These are phyloP conservation scores for Hypomesus transpacificus DNA, from an alignment of 2,113 vertebrate genomes.

Conservation along the genomic window DNA sequence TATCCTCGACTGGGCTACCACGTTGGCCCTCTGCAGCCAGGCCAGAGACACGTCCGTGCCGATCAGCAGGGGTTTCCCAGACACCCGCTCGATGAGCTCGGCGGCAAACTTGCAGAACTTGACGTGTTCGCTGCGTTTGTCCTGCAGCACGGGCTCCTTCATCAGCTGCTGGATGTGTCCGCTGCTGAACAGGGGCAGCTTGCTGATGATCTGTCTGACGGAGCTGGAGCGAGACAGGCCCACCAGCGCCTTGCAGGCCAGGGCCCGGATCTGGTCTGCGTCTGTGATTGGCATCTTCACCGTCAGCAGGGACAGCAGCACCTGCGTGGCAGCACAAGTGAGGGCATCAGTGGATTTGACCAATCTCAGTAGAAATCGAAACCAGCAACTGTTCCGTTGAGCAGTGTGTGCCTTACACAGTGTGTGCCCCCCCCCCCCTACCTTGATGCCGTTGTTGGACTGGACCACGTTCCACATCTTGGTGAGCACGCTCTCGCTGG, in stretches of 20 bases:
- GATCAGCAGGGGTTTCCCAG: constrained; percentile 90
- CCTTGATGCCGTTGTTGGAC: constrained; percentile 98
- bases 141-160: constrained; percentile 97
- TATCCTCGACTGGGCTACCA: constrained; percentile 97
- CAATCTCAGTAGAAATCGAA: neutral
- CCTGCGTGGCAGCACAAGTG: constrained; percentile 32
- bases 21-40: constrained; percentile 90
- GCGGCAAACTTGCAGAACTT: constrained; percentile 96
- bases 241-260: constrained; percentile 94
- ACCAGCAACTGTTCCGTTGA: neutral
- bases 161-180: constrained; percentile 98
- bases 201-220: constrained; percentile 96
- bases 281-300: constrained; percentile 98
- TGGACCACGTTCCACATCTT: constrained; percentile 99
- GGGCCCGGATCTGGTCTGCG: constrained; percentile 92
- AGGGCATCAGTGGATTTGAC: neutral
- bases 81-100: constrained; percentile 93
- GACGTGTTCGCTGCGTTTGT: constrained; percentile 96
- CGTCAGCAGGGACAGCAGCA: constrained; percentile 89
- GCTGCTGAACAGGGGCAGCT: constrained; percentile 95
- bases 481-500: constrained; percentile 86
- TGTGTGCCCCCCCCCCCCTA: constrained; percentile 3
- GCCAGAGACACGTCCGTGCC: constrained; percentile 95
- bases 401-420: neutral
- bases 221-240: constrained; percentile 89